A percentile compares a stretch with the other conserved stretches of the same genome.
Evolutionary conservation across 2,888 invertebrate species (phyloP).

Genomic region (Caenorhabditis angaria): DNA sequence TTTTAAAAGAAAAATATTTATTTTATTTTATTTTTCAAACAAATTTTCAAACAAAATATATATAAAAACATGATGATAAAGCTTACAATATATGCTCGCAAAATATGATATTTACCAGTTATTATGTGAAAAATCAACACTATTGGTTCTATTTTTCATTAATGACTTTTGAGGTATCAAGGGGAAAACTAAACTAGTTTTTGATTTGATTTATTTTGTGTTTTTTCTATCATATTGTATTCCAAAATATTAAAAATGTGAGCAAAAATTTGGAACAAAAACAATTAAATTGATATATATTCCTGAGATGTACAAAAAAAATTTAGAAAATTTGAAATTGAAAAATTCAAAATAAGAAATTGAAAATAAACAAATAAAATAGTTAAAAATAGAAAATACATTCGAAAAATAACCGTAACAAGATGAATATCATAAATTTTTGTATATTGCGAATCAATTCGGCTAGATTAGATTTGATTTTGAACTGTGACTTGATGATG

Average conservation of each 20-base stretch:
- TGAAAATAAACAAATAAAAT: no score
- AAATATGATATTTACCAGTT: slow-evolving; percentile 2
- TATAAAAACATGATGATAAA: not conserved
- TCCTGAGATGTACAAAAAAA: not conserved
- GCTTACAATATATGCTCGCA: slow-evolving; percentile 7
- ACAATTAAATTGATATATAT: not conserved
- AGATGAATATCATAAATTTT: not conserved
- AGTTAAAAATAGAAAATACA: not conserved
- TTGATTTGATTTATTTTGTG: not conserved
- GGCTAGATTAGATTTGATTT: not conserved
- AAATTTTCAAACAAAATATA: not conserved
- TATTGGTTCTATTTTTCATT: not conserved
- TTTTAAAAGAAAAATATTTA: not conserved
- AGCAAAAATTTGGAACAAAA: not conserved
- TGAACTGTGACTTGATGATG: not conserved
- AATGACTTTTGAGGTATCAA: not conserved
- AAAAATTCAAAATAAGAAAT: no score
- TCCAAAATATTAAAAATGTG: not conserved
- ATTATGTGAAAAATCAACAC: not conserved
- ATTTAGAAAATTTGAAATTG: not conserved
- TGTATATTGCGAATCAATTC: slow-evolving; percentile 1
- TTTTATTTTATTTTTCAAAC: not conserved
- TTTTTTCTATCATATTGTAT: no score
- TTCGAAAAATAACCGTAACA: slow-evolving; percentile 1
- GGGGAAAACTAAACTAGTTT: not conserved